Evolutionary conservation across 2,113 vertebrate species (phyloP).

Genomic region (Campylomormyrus tamandua): DNA sequence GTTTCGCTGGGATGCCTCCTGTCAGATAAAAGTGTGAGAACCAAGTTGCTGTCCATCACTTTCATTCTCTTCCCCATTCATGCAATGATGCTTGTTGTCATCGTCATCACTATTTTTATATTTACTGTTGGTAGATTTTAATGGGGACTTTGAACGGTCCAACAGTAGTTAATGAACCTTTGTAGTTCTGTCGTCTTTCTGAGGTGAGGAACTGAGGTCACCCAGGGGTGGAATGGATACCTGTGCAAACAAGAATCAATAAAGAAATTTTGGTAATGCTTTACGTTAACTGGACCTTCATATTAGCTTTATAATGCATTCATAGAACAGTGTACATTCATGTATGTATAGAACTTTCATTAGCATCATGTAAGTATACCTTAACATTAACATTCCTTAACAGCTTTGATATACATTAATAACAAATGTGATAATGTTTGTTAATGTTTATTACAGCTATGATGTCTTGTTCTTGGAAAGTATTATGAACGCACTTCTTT

Average conservation of each 20-base stretch:
- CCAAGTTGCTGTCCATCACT: neutral
- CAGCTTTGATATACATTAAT: neutral
- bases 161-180: constrained; percentile 20
- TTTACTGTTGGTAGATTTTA: neutral
- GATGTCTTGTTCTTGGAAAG: too few species aligned
- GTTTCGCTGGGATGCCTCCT: neutral
- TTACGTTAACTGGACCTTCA: neutral
- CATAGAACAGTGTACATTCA: neutral
- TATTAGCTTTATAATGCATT: neutral
- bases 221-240: constrained; percentile 15
- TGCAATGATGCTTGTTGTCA: neutral
- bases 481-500: too few species aligned
- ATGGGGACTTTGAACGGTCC: constrained; percentile 20
- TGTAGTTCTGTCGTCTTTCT: constrained; percentile 27
- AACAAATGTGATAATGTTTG: neutral
- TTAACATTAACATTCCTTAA: neutral
- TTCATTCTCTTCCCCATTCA: neutral
- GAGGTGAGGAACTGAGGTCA: constrained; percentile 30
- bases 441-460: too few species aligned
- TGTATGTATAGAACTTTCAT: neutral
- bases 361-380: neutral
- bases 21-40: neutral
- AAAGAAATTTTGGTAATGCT: neutral
- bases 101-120: neutral
- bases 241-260: constrained; percentile 22